These are phyloP conservation scores for Plusia festucae DNA, from an alignment of 2,888 invertebrate genomes.

Conservation along the genomic window DNA sequence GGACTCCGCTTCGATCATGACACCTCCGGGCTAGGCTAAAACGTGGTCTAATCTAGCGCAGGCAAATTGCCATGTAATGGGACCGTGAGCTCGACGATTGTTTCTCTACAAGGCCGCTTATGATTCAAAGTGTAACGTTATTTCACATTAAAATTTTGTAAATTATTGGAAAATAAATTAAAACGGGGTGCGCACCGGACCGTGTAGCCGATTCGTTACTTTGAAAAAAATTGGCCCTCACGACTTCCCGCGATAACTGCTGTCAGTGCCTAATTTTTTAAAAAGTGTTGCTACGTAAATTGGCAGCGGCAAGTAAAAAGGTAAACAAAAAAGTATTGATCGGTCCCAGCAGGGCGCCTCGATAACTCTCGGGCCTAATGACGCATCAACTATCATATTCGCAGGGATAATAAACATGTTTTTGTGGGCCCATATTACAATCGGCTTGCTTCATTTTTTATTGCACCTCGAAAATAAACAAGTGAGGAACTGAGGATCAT, in stretches of 20 bases:
- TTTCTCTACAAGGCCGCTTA: slow-evolving; percentile 30
- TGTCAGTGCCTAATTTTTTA: slow-evolving; percentile 29
- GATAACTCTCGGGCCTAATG: slow-evolving; percentile 65
- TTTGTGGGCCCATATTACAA: slow-evolving; percentile 57
- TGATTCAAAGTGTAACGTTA: slow-evolving; percentile 28
- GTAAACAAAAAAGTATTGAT: slow-evolving; percentile 67
- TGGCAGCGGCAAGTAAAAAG: slow-evolving; percentile 57
- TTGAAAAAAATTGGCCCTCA: slow-evolving; percentile 43
- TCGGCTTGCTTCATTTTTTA: slow-evolving; percentile 57
- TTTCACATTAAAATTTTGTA: slow-evolving; percentile 10
- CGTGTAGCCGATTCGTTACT: slow-evolving; percentile 54
- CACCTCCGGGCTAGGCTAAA: slow-evolving; percentile 73
- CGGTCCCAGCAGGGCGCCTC: slow-evolving; percentile 66
- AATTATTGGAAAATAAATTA: slow-evolving; percentile 40
- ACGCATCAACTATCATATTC: slow-evolving; percentile 65
- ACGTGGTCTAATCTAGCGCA: slow-evolving; percentile 66
- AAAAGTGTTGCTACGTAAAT: slow-evolving; percentile 60
- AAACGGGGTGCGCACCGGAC: slow-evolving; percentile 69
- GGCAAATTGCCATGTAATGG: slow-evolving; percentile 65
- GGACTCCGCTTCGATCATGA: slow-evolving; percentile 65
- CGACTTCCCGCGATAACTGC: slow-evolving; percentile 42
- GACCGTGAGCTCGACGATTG: slow-evolving; percentile 43
- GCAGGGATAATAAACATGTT: slow-evolving; percentile 67
- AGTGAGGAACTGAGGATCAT: slow-evolving; percentile 41
- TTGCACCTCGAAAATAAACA: slow-evolving; percentile 35